A percentile compares a stretch with the other conserved stretches of the same genome.
These are phyloP conservation scores for Chionoecetes opilio DNA, from an alignment of 1,140 invertebrate genomes.

Conservation along the genomic window DNA sequence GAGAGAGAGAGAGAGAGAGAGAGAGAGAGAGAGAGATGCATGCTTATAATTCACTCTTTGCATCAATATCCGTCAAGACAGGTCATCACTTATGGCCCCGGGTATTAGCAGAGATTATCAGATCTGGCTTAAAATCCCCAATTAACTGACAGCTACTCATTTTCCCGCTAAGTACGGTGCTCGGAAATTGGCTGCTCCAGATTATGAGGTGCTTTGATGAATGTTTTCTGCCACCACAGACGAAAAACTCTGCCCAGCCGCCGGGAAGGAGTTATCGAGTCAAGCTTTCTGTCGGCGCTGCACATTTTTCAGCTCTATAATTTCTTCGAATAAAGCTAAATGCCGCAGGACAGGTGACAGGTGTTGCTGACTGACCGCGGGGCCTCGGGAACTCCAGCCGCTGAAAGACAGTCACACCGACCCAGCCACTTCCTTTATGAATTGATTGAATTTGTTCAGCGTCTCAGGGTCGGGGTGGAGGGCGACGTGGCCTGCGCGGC, in stretches of 20 bases:
- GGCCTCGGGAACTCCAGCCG: background rate
- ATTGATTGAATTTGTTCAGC: background rate
- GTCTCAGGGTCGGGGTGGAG: background rate
- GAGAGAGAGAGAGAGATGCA: constrained; percentile 47
- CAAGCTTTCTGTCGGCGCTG: background rate
- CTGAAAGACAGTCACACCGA: background rate
- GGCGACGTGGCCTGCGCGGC: background rate
- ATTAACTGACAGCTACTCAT: constrained; percentile 66
- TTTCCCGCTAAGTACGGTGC: constrained; percentile 63
- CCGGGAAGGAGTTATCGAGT: background rate
- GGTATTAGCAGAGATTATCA: constrained; percentile 28
- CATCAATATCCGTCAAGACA: constrained; percentile 51
- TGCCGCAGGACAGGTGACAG: background rate
- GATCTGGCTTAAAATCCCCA: constrained; percentile 64
- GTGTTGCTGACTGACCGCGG: background rate
- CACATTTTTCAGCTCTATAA: constrained; percentile 7
- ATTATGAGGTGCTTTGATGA: constrained; percentile 68
- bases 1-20: constrained; percentile 57
- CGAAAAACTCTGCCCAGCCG: background rate
- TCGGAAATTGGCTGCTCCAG: constrained; percentile 63
- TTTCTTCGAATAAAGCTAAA: background rate
- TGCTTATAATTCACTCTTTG: background rate
- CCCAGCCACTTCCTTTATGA: background rate
- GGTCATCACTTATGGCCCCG: background rate
- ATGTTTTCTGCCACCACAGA: constrained; percentile 38